Conservation (phyloP, 2,113 vertebrate species). For the Rana temporaria region DNA sequence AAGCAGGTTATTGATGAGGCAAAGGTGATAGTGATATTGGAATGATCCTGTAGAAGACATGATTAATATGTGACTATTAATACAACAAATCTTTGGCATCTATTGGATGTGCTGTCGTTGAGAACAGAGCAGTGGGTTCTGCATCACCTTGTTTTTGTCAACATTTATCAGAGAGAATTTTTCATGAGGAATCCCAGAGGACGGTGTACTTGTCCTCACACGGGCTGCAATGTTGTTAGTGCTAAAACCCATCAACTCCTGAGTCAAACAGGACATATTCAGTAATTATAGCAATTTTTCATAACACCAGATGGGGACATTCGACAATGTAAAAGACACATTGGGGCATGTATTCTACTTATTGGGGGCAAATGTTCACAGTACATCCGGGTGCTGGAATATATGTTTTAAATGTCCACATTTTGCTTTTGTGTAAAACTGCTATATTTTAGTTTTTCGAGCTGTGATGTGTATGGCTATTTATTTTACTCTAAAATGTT, state of each 20-base stretch:
- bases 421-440: no score
- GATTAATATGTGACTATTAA: constrained; percentile 31
- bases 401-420: no score
- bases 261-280: constrained; percentile 5
- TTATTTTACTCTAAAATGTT: no score
- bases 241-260: not conserved
- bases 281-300: constrained; percentile 13
- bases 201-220: not conserved
- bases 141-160: constrained; percentile 13
- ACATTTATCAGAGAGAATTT: constrained; percentile 12
- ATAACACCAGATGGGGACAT: not conserved
- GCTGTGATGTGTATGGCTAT: no score
- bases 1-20: not conserved
- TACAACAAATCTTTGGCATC: not conserved
- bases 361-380: no score
- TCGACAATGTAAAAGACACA: no score
- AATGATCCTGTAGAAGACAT: constrained; percentile 4
- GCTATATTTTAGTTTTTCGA: no score
- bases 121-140: not conserved
- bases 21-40: constrained; percentile 10
- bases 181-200: constrained; percentile 14
- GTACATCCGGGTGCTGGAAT: no score
- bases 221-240: constrained; percentile 1
- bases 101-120: not conserved
- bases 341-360: no score